Conservation (phyloP, 1,140 invertebrate genomes). For the Battus philenor region DNA sequence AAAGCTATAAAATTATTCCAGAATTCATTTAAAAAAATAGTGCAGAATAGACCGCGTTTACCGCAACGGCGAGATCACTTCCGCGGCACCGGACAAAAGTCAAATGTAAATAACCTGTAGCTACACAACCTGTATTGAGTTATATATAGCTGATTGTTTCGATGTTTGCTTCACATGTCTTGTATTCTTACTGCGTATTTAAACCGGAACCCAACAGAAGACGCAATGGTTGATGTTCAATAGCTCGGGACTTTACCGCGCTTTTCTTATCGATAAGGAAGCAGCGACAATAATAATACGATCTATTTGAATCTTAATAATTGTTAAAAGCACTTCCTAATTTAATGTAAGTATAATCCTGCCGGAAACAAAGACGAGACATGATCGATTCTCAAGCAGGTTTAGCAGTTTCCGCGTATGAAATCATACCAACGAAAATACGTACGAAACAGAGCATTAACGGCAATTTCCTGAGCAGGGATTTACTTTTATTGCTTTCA, state of each 20-base stretch:
- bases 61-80: slow-evolving; percentile 58
- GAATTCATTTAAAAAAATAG: slow-evolving; percentile 18
- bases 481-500: slow-evolving; percentile 33
- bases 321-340: slow-evolving; percentile 56
- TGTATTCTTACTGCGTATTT: slow-evolving; percentile 18
- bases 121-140: slow-evolving; percentile 36
- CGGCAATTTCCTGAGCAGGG: slow-evolving; percentile 28
- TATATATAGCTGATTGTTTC: slow-evolving; percentile 29
- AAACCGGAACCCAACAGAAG: slow-evolving; percentile 16
- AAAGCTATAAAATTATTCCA: not conserved
- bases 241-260: slow-evolving; percentile 16
- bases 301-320: slow-evolving; percentile 47
- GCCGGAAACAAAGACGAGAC: slow-evolving; percentile 47
- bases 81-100: slow-evolving; percentile 60
- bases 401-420: slow-evolving; percentile 54
- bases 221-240: slow-evolving; percentile 32
- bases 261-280: slow-evolving; percentile 38
- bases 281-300: slow-evolving; percentile 39
- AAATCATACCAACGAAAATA: slow-evolving; percentile 53
- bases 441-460: slow-evolving; percentile 32
- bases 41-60: slow-evolving; percentile 45
- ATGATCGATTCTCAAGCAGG: slow-evolving; percentile 45
- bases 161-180: slow-evolving; percentile 31
- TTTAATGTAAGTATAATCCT: slow-evolving; percentile 46
- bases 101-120: slow-evolving; percentile 72